A percentile compares a stretch with the other conserved stretches of the same genome.
phyloP scores from a whole-genome alignment of 2,888 invertebrate genomes.

The Ophraella communa region DNA sequence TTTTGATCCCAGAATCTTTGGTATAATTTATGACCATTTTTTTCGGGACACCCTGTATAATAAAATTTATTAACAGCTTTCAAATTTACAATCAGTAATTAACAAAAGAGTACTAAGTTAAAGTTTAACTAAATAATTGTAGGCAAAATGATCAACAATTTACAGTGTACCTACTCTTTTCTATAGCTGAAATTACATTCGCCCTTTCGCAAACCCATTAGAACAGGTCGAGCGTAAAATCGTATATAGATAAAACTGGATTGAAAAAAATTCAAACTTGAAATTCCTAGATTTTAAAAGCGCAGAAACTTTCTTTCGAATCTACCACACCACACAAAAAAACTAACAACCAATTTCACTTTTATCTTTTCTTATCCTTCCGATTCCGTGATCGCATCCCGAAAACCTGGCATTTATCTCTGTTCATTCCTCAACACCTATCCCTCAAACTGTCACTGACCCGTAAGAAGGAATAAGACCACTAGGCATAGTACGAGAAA shows the following conservation, averaged over 20 bases:
- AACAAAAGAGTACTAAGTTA: too few relatives aligned
- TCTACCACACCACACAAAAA: conserved; percentile 15
- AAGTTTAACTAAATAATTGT: too few relatives aligned
- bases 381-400: conserved; percentile 11
- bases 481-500: neutral
- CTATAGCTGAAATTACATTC: neutral
- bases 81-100: too few relatives aligned
- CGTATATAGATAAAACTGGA: neutral
- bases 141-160: too few relatives aligned
- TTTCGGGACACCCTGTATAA: too few relatives aligned
- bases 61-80: too few relatives aligned
- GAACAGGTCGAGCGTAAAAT: neutral
- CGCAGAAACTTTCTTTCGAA: conserved; percentile 11
- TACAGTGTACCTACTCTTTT: too few relatives aligned
- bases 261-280: neutral
- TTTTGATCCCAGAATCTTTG: too few relatives aligned
- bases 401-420: conserved; percentile 20
- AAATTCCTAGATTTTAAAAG: neutral
- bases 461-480: conserved; percentile 16
- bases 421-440: conserved; percentile 19
- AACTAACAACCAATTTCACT: conserved; percentile 24
- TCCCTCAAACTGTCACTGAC: conserved; percentile 29
- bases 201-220: neutral
- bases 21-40: too few relatives aligned
- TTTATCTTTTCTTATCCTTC: conserved; percentile 19